Conservation (phyloP, 2,888 invertebrate genomes). For the Sialis lutaria region DNA sequence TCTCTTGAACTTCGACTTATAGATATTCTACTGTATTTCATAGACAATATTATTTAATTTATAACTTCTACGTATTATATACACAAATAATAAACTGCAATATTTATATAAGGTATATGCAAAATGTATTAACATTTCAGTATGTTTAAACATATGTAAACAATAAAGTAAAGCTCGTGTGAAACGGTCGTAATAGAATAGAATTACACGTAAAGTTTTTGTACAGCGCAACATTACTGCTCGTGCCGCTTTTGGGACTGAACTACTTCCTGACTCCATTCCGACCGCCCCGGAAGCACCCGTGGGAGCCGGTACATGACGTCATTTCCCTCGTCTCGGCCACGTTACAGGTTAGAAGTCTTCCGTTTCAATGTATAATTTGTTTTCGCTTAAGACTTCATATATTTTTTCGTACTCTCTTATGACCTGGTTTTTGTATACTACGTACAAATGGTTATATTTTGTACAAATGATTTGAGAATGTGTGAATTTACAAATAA, state of each 20-base stretch:
- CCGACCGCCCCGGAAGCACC: slow-evolving; percentile 48
- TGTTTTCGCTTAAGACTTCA: background rate
- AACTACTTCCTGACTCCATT: slow-evolving; percentile 82
- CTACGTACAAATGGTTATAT: background rate
- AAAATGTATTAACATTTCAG: too few relatives aligned
- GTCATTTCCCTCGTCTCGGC: slow-evolving; percentile 71
- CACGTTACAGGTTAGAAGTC: slow-evolving; percentile 59
- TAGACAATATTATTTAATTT: too few relatives aligned
- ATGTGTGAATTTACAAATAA: background rate
- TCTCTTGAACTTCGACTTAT: too few relatives aligned
- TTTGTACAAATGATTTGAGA: background rate
- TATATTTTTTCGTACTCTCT: background rate
- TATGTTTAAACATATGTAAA: too few relatives aligned
- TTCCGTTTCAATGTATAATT: background rate
- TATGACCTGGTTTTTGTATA: background rate
- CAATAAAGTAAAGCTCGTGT: too few relatives aligned
- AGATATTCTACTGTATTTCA: too few relatives aligned
- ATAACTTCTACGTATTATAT: too few relatives aligned
- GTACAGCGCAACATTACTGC: slow-evolving; percentile 63
- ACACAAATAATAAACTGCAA: too few relatives aligned
- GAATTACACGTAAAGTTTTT: slow-evolving; percentile 1
- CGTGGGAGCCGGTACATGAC: slow-evolving; percentile 66
- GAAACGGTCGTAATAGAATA: too few relatives aligned
- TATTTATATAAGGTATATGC: too few relatives aligned
- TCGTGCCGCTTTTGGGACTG: slow-evolving; percentile 80